A percentile compares a stretch with the other conserved stretches of the same genome.
These are phyloP conservation scores for Siphonodentalium dalli DNA, from an alignment of 2,888 invertebrate species.

Conservation along the genomic window DNA sequence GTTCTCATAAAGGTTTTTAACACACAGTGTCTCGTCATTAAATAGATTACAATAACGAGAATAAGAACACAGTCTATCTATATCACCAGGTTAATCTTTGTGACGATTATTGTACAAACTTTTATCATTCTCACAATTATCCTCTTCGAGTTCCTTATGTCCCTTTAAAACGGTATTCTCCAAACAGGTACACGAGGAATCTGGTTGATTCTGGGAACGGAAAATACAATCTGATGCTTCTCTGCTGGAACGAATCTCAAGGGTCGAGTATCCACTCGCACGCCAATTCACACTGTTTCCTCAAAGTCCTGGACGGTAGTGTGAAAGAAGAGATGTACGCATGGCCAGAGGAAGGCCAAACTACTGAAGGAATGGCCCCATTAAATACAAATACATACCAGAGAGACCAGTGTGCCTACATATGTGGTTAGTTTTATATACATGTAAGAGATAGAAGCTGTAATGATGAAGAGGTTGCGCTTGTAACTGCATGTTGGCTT, in stretches of 20 bases:
- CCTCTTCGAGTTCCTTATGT: no score
- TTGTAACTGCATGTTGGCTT: no score
- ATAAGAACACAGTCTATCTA: no score
- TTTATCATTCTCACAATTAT: no score
- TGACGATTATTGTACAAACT: no score
- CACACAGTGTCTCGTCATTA: no score
- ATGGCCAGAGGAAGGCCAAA: slow-evolving; percentile 74
- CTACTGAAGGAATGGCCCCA: slow-evolving; percentile 70
- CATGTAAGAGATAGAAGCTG: no score
- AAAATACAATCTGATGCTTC: slow-evolving; percentile 93
- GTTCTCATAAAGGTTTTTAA: no score
- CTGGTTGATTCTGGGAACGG: slow-evolving; percentile 95
- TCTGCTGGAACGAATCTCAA: slow-evolving; percentile 98
- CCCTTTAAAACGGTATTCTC: no score
- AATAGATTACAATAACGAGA: no score
- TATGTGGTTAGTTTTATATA: slow-evolving; percentile 78
- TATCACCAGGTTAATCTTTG: no score
- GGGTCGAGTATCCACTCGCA: slow-evolving; percentile 97
- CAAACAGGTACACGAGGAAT: slow-evolving; percentile 88
- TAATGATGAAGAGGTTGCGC: no score
- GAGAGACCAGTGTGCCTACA: slow-evolving; percentile 87
- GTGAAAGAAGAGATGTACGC: slow-evolving; percentile 80
- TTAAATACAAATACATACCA: slow-evolving; percentile 74
- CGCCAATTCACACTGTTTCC: slow-evolving; percentile 94
- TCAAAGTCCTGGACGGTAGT: slow-evolving; percentile 81